Evolutionary conservation across 2,888 invertebrate genomes (phyloP).

Genomic region (Rhodophaea formosa): DNA sequence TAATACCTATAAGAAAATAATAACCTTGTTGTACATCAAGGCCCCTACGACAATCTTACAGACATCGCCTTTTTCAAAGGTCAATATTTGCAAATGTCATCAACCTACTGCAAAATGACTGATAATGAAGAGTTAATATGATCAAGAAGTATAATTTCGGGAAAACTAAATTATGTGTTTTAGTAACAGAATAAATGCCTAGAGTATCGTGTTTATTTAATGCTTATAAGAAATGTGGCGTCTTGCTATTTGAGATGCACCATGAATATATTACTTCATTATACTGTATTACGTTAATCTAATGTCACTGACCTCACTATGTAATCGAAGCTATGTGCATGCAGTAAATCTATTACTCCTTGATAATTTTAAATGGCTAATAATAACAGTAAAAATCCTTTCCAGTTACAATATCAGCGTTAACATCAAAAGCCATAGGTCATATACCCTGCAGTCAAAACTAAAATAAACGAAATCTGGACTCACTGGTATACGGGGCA

Average conservation of each 20-base stretch:
- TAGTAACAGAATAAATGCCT: conserved; percentile 1
- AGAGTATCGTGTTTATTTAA: not conserved
- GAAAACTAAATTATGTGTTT: not conserved
- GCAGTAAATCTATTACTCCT: conserved; percentile 32
- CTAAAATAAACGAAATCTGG: not conserved
- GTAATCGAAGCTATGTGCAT: conserved; percentile 33
- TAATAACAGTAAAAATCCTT: conserved; percentile 19
- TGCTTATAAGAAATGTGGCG: not conserved
- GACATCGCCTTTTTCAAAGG: not conserved
- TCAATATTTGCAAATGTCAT: not conserved
- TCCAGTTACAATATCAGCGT: conserved; percentile 15
- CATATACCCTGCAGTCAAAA: conserved; percentile 5
- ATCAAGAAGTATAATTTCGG: not conserved
- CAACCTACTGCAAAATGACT: not conserved
- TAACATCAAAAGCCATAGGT: conserved; percentile 15
- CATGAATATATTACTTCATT: conserved; percentile 20
- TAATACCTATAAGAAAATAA: conserved; percentile 7
- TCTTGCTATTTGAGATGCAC: conserved; percentile 21
- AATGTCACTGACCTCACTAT: conserved; percentile 19
- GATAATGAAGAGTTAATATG: not conserved
- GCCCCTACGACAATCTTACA: not conserved
- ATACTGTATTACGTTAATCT: conserved; percentile 18
- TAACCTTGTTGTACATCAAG: conserved; percentile 9
- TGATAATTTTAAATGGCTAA: conserved; percentile 30
- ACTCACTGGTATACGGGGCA: not conserved